Conservation (phyloP, 1,140 invertebrate genomes). For the Marisa cornuarietis region DNA sequence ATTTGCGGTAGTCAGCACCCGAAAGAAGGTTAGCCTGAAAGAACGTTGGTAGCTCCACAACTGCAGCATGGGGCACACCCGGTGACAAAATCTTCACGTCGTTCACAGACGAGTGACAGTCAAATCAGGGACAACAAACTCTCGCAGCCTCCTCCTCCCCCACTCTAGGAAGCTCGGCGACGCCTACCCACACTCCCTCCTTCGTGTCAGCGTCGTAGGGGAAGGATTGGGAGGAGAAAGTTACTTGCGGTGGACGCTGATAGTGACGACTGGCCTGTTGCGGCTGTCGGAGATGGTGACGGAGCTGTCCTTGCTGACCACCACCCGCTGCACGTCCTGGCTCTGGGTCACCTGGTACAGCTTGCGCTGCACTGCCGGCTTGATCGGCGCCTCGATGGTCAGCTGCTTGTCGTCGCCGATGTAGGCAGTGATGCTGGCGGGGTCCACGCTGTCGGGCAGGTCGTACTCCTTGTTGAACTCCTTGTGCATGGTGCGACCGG, state of each 20-base stretch:
- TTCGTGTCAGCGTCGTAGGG: too few relatives aligned
- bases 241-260: constrained; percentile 52
- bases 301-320: constrained; percentile 57
- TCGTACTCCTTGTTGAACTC: constrained; percentile 66
- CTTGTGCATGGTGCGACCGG: constrained; percentile 60
- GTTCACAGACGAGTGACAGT: too few relatives aligned
- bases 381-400: constrained; percentile 63
- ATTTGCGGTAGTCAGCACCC: too few relatives aligned
- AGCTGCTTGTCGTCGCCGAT: constrained; percentile 61
- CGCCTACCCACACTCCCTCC: too few relatives aligned
- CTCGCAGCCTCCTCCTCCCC: too few relatives aligned
- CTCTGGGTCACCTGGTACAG: constrained; percentile 57
- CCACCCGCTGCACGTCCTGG: constrained; percentile 56
- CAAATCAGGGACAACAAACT: too few relatives aligned
- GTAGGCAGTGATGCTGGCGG: constrained; percentile 61
- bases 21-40: too few relatives aligned
- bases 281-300: constrained; percentile 57
- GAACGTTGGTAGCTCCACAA: too few relatives aligned
- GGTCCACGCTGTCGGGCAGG: constrained; percentile 63
- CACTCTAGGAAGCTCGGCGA: too few relatives aligned
- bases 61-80: too few relatives aligned
- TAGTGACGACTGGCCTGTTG: constrained; percentile 57
- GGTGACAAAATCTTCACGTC: too few relatives aligned
- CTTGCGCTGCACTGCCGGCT: constrained; percentile 49
- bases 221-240: too few relatives aligned